Conservation (phyloP, 1,140 invertebrate genomes). For the Trichogramma pretiosum region DNA sequence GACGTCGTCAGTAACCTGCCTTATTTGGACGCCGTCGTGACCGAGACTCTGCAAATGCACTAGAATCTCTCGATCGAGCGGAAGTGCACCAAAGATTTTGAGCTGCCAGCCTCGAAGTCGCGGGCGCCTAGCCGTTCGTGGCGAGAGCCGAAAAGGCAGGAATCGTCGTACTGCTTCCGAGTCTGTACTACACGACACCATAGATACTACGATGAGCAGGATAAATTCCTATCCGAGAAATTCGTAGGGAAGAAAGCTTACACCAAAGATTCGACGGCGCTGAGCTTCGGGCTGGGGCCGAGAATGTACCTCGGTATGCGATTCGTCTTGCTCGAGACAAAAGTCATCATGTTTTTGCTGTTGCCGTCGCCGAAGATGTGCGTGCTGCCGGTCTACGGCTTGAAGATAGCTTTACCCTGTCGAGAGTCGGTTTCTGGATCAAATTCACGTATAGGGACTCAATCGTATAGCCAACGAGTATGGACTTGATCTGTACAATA, state of each 20-base stretch:
- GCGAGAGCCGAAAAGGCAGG: not conserved
- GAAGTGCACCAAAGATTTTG: constrained; percentile 1
- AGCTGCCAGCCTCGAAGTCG: constrained; percentile 4
- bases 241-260: constrained; percentile 27
- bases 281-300: constrained; percentile 25
- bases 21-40: constrained; percentile 10
- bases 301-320: constrained; percentile 22
- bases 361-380: constrained; percentile 1
- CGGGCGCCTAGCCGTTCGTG: not conserved
- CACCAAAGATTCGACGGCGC: constrained; percentile 24
- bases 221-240: constrained; percentile 41
- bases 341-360: constrained; percentile 17
- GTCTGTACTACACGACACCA: constrained; percentile 36
- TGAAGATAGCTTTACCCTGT: no score
- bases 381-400: no score
- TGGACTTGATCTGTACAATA: no score
- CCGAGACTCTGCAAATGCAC: constrained; percentile 5
- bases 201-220: constrained; percentile 36
- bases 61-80: not conserved
- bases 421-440: no score
- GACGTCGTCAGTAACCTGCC: constrained; percentile 6
- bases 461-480: no score
- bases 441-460: no score
- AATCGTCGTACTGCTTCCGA: constrained; percentile 28
- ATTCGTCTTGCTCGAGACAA: constrained; percentile 20